phyloP scores from a whole-genome alignment of 1,140 invertebrate species.

The Ceratitis capitata region DNA sequence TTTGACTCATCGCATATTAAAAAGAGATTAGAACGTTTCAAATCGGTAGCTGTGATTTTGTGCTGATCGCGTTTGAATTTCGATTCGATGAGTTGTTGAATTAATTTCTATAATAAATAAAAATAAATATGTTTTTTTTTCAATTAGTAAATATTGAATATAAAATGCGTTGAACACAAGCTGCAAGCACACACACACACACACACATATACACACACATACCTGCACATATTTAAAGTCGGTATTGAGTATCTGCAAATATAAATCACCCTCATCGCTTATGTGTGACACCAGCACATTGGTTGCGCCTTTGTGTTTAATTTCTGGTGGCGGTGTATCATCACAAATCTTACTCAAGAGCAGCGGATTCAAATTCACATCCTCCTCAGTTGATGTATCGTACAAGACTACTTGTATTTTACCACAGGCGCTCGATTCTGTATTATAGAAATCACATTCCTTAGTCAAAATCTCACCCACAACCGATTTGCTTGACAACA shows the following conservation, averaged over 20 bases:
- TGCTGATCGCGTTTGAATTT: constrained; percentile 52
- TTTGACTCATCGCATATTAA: constrained; percentile 55
- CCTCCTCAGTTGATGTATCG: constrained; percentile 60
- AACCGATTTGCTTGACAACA: constrained; percentile 53
- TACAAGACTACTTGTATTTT: constrained; percentile 59
- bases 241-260: constrained; percentile 52
- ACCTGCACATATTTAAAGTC: constrained; percentile 57
- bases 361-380: constrained; percentile 59
- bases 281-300: constrained; percentile 58
- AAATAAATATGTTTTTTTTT: not conserved
- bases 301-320: constrained; percentile 52
- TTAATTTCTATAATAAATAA: constrained; percentile 45
- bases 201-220: not conserved
- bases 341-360: constrained; percentile 53
- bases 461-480: constrained; percentile 58
- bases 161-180: no score
- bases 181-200: no score
- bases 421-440: constrained; percentile 44
- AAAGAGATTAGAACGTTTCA: constrained; percentile 55
- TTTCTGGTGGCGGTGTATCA: constrained; percentile 50
- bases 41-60: constrained; percentile 50
- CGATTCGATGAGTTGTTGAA: constrained; percentile 50
- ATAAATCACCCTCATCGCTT: constrained; percentile 58
- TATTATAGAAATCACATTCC: constrained; percentile 47
- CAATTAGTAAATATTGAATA: no score